phyloP scores from a whole-genome alignment of 92 coral and sea anemone species.

The Plumapathes pennacea region DNA sequence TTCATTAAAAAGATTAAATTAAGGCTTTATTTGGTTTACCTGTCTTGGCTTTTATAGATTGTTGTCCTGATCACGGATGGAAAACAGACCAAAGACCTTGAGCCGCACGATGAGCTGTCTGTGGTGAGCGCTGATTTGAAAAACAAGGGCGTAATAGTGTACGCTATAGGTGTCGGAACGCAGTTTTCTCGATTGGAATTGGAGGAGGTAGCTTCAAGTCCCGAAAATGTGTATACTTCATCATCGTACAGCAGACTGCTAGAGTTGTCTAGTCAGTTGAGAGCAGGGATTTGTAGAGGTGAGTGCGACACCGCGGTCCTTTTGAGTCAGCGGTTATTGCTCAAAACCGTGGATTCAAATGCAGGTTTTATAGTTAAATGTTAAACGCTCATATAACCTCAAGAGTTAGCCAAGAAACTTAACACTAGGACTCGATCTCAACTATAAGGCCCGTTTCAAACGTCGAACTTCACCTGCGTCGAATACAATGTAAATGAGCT shows the following conservation, averaged over 20 bases:
- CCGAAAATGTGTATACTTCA: conserved; percentile 5
- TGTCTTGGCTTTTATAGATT: conserved; percentile 4
- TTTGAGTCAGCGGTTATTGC: no score
- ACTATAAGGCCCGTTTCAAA: no score
- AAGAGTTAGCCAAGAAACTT: no score
- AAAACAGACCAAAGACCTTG: conserved; percentile 19
- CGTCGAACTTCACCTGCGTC: no score
- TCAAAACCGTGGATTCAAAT: no score
- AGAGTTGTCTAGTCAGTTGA: not conserved
- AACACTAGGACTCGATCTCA: no score
- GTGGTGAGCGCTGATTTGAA: conserved; percentile 13
- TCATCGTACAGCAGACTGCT: not conserved
- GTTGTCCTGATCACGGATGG: conserved; percentile 37
- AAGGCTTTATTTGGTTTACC: not conserved
- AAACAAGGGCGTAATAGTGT: conserved; percentile 32
- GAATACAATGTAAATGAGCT: no score
- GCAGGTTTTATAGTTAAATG: no score
- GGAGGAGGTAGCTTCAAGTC: conserved; percentile 11
- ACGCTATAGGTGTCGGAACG: conserved; percentile 21
- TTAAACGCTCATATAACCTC: no score
- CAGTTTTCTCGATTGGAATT: not conserved
- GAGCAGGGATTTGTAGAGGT: not conserved
- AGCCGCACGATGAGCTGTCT: conserved; percentile 8
- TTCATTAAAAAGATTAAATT: not conserved
- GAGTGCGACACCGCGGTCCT: no score